Base-by-base conservation (phyloP, 2,888 invertebrate genomes). In the Alsophila aescularia region DNA sequence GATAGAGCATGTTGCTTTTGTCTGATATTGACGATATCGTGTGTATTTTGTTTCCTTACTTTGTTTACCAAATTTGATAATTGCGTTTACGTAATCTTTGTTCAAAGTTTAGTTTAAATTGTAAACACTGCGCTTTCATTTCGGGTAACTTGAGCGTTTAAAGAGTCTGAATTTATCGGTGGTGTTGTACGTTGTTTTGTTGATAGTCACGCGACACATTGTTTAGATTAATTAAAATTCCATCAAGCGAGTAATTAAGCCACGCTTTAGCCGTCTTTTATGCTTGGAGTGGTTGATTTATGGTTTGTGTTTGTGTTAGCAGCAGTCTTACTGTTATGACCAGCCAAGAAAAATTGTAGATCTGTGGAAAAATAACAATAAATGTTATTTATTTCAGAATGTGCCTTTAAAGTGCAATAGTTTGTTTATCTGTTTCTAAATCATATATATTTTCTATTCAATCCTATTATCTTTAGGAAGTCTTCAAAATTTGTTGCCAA, bases 1-100 rank as follows among this genome's bases (percentile, higher is more conserved):
- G 37, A 54, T 31, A 52, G 58, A 62, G 66, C 58, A 58, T 56
- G 61, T 45, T 54, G 44, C 53, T 58, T 60, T 45, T 37, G 44
- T 47, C 14, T 50, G 45, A 56, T 50, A 36, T 56, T 56, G 36
- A 31, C 18, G 36, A 47, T 53, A 45, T 53, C 47, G 45, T 53
- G 47, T 55, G 43, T 49, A 49, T 40, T 44, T 43, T 48, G 43
- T 55, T 29, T 16, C 9, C 3, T 31, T 36, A 36, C 7, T 6
- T 13, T 35, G 10, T 24, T 41, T 34, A 24, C 9, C 3, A 8
- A 27, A 18, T 8, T 21, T 13, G 12, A 52, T 9, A 0, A 7
- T 24, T 40, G 9, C 10, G 2, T 42, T 2, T 16, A 14, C 2
- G 15, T n/a, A n/a, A n/a, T n/a, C n/a, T n/a, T n/a, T n/a, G n/a